phyloP scores from a whole-genome alignment of 1,140 invertebrate species.

The Sogatella furcifera region DNA sequence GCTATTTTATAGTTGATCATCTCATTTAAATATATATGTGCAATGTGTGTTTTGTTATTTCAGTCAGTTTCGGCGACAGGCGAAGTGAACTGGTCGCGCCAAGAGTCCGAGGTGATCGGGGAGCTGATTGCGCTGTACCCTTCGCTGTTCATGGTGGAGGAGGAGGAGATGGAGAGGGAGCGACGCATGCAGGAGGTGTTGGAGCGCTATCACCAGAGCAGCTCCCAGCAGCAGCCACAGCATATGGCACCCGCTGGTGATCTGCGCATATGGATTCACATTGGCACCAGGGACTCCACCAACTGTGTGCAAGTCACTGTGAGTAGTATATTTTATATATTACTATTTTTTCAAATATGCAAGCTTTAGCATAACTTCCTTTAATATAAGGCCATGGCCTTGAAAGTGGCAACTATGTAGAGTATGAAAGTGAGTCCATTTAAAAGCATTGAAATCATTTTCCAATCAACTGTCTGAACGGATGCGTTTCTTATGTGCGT shows the following conservation, averaged over 20 bases:
- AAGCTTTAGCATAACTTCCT: no score
- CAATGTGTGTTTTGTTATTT: no score
- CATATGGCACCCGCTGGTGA: conserved; percentile 60
- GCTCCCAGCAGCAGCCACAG: conserved; percentile 34
- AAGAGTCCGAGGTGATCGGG: conserved; percentile 52
- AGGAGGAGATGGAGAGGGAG: conserved; percentile 49
- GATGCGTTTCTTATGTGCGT: no score
- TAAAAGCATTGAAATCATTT: no score
- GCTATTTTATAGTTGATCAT: no score
- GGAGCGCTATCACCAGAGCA: conserved; percentile 48
- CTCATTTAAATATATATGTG: no score
- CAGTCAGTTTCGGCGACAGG: background rate
- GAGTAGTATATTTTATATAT: conserved; percentile 25
- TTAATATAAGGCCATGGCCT: no score
- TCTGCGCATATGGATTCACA: conserved; percentile 68
- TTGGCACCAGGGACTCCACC: conserved; percentile 39
- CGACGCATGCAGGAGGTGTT: conserved; percentile 56
- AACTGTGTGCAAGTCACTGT: conserved; percentile 51
- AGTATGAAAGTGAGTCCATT: no score
- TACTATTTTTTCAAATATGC: no score
- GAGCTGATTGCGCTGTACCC: conserved; percentile 53
- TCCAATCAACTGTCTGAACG: no score
- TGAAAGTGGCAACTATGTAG: no score
- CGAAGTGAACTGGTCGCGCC: conserved; percentile 41
- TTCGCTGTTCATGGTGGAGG: conserved; percentile 46